Conservation (phyloP, 1,140 invertebrate species). For the Chironomus striatipennis region DNA sequence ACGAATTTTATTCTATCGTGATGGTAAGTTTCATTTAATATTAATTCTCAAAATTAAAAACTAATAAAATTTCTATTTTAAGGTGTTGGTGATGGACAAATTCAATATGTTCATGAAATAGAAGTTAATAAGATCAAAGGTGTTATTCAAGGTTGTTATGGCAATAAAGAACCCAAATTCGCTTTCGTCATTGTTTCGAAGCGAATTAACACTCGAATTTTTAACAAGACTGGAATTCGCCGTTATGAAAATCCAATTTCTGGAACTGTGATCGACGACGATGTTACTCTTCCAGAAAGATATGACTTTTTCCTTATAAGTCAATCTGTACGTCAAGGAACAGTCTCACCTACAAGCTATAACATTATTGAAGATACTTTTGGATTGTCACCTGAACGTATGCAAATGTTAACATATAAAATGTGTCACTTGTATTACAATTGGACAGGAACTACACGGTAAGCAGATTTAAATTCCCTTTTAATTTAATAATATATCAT, state of each 20-base stretch:
- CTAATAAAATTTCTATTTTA: too few relatives aligned
- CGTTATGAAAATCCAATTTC: constrained; percentile 61
- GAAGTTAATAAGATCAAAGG: constrained; percentile 51
- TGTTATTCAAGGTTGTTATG: constrained; percentile 45
- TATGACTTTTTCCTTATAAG: constrained; percentile 78
- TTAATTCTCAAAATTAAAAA: too few relatives aligned
- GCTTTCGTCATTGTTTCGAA: constrained; percentile 66
- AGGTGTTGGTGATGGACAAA: constrained; percentile 74
- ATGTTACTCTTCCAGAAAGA: constrained; percentile 71
- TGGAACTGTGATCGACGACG: constrained; percentile 79
- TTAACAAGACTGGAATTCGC: constrained; percentile 36
- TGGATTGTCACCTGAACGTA: constrained; percentile 50
- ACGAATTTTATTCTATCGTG: constrained; percentile 61
- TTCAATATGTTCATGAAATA: constrained; percentile 52
- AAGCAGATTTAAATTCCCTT: too few relatives aligned
- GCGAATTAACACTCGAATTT: constrained; percentile 60
- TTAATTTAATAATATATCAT: too few relatives aligned
- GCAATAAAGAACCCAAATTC: constrained; percentile 43
- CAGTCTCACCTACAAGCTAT: constrained; percentile 73
- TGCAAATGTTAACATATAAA: constrained; percentile 72
- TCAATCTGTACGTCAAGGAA: constrained; percentile 67
- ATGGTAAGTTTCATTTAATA: too few relatives aligned
- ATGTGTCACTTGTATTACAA: constrained; percentile 79
- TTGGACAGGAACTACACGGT: constrained; percentile 61
- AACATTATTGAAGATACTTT: constrained; percentile 62